These are phyloP conservation scores for Leucoraja erinaceus DNA, from an alignment of 2,113 vertebrate species.

Conservation along the genomic window DNA sequence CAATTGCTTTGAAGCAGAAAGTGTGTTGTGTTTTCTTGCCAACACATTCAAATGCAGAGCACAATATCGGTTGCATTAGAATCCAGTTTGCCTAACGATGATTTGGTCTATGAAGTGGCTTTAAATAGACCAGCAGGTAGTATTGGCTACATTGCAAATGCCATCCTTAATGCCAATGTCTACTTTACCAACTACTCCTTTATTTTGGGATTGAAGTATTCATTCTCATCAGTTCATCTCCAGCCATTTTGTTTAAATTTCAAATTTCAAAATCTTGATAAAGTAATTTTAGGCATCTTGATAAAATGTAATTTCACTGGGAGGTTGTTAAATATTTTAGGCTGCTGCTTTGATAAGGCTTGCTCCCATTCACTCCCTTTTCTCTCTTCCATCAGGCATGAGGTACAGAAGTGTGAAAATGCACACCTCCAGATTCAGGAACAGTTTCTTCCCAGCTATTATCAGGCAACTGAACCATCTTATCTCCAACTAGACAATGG, in stretches of 20 bases:
- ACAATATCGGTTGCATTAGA: background rate
- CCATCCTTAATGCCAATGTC: background rate
- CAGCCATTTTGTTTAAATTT: background rate
- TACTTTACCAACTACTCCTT: background rate
- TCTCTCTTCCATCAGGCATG: too few species aligned
- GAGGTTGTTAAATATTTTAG: background rate
- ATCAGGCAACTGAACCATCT: too few species aligned
- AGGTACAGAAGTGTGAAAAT: too few species aligned
- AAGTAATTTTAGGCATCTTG: background rate
- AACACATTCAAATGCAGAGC: background rate
- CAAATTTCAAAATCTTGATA: background rate
- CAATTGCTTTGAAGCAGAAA: background rate
- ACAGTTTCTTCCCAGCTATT: too few species aligned
- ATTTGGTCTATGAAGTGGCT: background rate
- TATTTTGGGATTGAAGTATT: background rate
- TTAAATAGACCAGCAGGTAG: background rate
- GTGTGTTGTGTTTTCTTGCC: background rate
- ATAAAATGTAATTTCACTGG: background rate
- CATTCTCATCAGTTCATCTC: background rate
- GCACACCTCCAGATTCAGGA: too few species aligned
- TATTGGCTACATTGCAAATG: background rate
- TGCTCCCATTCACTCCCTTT: too few species aligned
- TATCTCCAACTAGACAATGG: too few species aligned
- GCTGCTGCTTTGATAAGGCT: too few species aligned
- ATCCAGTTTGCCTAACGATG: background rate